phyloP scores from a whole-genome alignment of 2,888 invertebrate genomes.

The Cabera pusaria region DNA sequence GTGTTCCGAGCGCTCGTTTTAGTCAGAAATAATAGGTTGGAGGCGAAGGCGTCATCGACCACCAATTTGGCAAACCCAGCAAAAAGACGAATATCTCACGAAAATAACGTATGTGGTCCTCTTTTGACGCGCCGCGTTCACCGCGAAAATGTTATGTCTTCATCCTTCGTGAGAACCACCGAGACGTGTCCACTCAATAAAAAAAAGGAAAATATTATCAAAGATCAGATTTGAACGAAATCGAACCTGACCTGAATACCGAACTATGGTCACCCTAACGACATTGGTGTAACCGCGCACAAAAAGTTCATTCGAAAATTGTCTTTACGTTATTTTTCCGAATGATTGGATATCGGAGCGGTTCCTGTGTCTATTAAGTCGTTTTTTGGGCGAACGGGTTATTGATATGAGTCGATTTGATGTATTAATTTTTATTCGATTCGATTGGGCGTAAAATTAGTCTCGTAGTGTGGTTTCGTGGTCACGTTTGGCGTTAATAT shows the following conservation, averaged over 20 bases:
- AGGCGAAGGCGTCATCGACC: constrained; percentile 74
- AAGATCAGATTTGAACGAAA: constrained; percentile 50
- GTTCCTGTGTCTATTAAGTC: constrained; percentile 45
- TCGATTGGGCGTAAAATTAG: constrained; percentile 80
- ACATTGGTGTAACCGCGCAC: constrained; percentile 68
- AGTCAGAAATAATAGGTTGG: constrained; percentile 73
- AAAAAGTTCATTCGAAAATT: constrained; percentile 67
- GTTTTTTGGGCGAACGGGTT: constrained; percentile 58
- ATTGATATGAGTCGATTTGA: constrained; percentile 47
- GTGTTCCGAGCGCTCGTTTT: constrained; percentile 60
- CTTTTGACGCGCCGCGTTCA: constrained; percentile 70
- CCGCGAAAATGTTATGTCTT: constrained; percentile 78
- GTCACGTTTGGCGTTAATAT: constrained; percentile 73
- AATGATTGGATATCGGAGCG: constrained; percentile 48
- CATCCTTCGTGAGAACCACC: constrained; percentile 72
- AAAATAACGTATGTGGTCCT: constrained; percentile 75
- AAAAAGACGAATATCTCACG: constrained; percentile 56
- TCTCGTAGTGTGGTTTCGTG: constrained; percentile 63
- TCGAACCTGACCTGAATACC: constrained; percentile 51
- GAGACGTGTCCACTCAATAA: constrained; percentile 42
- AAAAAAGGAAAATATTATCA: constrained; percentile 47
- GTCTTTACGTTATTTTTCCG: constrained; percentile 60
- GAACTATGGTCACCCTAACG: constrained; percentile 68
- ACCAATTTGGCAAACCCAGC: constrained; percentile 70
- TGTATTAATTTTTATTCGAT: constrained; percentile 76